A percentile compares a stretch with the other conserved stretches of the same genome.
Evolutionary conservation across 2,113 vertebrate species (phyloP).

Genomic region (Antigone vipio): DNA sequence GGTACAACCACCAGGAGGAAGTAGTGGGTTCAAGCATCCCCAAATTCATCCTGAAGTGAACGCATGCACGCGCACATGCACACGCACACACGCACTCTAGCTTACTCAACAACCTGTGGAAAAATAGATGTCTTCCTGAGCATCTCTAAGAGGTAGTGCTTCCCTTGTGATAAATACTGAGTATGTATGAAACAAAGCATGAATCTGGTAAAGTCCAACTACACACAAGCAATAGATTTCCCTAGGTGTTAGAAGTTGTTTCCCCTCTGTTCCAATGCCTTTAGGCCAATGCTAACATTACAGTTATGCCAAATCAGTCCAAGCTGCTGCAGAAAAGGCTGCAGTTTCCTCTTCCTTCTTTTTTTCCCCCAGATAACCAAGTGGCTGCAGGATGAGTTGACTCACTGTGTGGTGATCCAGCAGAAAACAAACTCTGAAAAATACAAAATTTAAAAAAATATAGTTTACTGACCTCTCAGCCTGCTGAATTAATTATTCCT

Average conservation of each 20-base stretch:
- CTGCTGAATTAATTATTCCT: neutral
- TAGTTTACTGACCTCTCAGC: neutral
- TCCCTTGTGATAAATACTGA: neutral
- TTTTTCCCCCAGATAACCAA: neutral
- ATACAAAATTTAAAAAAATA: neutral
- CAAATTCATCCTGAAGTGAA: neutral
- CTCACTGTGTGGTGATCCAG: neutral
- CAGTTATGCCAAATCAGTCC: neutral
- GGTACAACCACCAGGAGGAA: neutral
- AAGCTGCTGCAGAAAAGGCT: neutral
- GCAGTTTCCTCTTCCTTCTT: neutral
- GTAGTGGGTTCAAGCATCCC: neutral
- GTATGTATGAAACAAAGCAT: neutral
- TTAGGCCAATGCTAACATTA: neutral
- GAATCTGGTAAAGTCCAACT: neutral
- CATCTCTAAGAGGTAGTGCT: neutral
- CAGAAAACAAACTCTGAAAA: neutral
- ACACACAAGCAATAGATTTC: neutral
- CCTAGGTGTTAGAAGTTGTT: neutral
- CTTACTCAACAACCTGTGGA: neutral
- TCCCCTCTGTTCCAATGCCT: neutral
- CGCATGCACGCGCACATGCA: fast-evolving
- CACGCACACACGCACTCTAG: no score
- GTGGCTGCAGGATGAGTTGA: neutral
- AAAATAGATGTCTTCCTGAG: neutral